Percentiles rank a stretch among this genome's conserved stretches.
Conservation (phyloP, 2,797 vertebrate species). For the Ambastaia sidthimunki region DNA sequence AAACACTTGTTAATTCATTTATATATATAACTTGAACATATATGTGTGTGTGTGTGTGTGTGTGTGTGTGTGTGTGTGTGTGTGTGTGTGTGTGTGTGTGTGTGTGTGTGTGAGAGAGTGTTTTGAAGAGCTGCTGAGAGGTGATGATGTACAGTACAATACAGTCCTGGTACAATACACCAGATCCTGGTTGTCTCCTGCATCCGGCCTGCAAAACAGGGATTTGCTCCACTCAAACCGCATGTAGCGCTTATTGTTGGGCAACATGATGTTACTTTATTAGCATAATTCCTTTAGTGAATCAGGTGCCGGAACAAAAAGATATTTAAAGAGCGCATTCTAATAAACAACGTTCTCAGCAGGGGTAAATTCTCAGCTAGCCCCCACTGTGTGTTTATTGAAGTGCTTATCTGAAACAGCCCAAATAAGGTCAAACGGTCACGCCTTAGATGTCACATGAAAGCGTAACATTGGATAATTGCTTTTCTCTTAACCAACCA, state of each 20-base stretch:
- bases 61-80: no score
- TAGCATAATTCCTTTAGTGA: neutral
- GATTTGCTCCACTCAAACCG: neutral
- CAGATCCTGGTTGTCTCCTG: neutral
- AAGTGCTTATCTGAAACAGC: slow-evolving; percentile 17
- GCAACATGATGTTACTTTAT: neutral
- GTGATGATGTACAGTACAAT: neutral
- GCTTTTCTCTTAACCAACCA: slow-evolving; percentile 67
- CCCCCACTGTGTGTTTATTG: neutral
- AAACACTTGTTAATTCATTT: no score
- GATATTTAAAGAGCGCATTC: neutral
- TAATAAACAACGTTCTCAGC: neutral
- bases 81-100: no score
- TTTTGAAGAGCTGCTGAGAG: neutral
- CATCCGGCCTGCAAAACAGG: neutral
- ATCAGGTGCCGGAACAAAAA: neutral
- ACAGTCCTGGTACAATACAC: neutral
- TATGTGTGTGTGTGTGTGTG: no score
- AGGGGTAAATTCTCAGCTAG: neutral
- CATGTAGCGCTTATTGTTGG: neutral
- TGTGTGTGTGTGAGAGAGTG: no score
- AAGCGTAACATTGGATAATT: slow-evolving; percentile 52
- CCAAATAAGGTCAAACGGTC: slow-evolving; percentile 12
- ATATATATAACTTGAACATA: no score
- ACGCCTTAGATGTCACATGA: neutral